These are phyloP conservation scores for Microchirus variegatus DNA, from an alignment of 2,797 vertebrate genomes.

Conservation along the genomic window DNA sequence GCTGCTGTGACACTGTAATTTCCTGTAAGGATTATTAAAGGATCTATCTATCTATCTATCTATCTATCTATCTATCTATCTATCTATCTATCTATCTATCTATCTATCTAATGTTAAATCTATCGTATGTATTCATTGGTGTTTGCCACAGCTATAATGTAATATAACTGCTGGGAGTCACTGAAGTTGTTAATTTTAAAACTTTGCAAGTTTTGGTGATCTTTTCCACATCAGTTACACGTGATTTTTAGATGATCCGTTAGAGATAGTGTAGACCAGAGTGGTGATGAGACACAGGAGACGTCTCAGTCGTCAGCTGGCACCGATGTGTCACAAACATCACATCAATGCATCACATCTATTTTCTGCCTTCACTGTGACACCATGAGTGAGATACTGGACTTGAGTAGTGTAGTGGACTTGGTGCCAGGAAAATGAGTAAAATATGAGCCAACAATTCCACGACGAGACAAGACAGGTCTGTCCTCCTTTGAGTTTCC, in stretches of 20 bases:
- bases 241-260: no score
- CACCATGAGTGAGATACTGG: not conserved
- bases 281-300: conserved; percentile 14
- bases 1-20: no score
- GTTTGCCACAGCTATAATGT: no score
- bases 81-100: no score
- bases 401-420: not conserved
- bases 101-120: no score
- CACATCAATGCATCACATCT: conserved; percentile 31
- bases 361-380: conserved; percentile 4
- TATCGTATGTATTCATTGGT: not conserved
- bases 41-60: no score
- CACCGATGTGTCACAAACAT: conserved; percentile 32
- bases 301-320: conserved; percentile 43
- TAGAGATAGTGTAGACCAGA: no score
- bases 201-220: not conserved
- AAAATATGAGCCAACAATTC: conserved; percentile 3
- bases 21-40: no score
- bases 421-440: not conserved
- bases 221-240: no score
- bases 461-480: not conserved
- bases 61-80: no score
- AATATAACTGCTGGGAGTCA: conserved; percentile 18
- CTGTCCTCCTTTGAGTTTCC: not conserved
- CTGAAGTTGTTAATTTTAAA: not conserved